Evolutionary conservation across 2,797 vertebrate species (phyloP).

Genomic region (Chrosomus eos): DNA sequence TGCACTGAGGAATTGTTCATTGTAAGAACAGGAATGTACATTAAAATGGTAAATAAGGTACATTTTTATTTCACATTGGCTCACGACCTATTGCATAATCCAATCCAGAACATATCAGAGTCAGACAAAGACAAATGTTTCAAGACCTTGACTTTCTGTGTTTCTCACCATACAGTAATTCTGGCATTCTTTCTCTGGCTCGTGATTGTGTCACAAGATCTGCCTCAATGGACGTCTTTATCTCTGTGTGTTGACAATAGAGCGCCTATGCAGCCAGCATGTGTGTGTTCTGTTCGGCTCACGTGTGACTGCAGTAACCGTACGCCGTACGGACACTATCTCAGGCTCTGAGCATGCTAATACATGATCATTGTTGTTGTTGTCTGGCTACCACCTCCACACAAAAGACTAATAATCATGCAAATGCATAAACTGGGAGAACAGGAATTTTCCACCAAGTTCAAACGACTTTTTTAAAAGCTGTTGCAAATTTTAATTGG

Average conservation of each 20-base stretch:
- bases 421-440: background rate
- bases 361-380: conserved; percentile 42
- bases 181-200: conserved; percentile 59
- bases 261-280: conserved; percentile 51
- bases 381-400: background rate
- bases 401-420: background rate
- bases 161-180: conserved; percentile 38
- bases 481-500: background rate
- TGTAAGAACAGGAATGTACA: background rate
- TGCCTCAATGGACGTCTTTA: conserved; percentile 69
- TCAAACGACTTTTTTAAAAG: background rate
- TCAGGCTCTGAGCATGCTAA: conserved; percentile 41
- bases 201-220: conserved; percentile 68
- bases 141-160: background rate
- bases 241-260: conserved; percentile 59
- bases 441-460: conserved; percentile 29
- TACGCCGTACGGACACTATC: background rate
- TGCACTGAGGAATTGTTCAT: background rate
- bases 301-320: background rate
- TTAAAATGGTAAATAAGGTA: background rate
- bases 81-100: background rate
- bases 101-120: background rate
- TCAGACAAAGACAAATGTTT: background rate
- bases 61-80: background rate
- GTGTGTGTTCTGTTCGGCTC: background rate